Conservation (phyloP, 2,888 invertebrate species). For the Seira musarum region DNA sequence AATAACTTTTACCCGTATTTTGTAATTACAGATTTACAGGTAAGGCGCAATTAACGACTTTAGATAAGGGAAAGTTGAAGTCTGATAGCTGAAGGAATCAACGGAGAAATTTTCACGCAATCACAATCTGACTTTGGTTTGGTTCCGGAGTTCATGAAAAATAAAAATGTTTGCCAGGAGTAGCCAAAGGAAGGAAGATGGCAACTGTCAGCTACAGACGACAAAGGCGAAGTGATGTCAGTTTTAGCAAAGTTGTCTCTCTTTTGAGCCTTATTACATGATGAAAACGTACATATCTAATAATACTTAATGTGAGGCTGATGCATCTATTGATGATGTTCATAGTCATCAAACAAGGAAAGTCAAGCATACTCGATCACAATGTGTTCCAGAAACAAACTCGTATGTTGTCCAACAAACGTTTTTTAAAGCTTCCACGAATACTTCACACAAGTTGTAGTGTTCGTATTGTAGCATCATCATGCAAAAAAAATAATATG, state of each 20-base stretch:
- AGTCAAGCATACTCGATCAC: slow-evolving; percentile 48
- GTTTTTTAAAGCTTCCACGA: not conserved
- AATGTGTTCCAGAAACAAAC: slow-evolving; percentile 37
- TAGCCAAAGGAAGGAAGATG: slow-evolving; percentile 3
- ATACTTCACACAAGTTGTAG: too few species aligned
- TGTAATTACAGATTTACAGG: too few species aligned
- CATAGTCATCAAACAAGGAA: not conserved
- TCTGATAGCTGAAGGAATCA: too few species aligned
- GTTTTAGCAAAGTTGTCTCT: slow-evolving; percentile 41
- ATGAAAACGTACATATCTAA: slow-evolving; percentile 2
- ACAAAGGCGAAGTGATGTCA: slow-evolving; percentile 44
- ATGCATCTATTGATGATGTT: not conserved
- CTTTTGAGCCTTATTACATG: slow-evolving; percentile 21
- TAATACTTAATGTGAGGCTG: not conserved
- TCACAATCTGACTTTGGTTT: too few species aligned
- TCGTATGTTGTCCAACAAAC: not conserved
- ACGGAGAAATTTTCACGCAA: too few species aligned
- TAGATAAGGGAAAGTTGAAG: too few species aligned
- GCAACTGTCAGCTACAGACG: slow-evolving; percentile 40
- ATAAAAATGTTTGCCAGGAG: too few species aligned
- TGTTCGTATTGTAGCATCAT: not conserved
- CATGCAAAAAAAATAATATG: not conserved
- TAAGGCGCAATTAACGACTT: too few species aligned
- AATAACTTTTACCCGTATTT: too few species aligned
- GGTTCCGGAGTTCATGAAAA: too few species aligned